Base-by-base conservation (phyloP, 2,113 vertebrate genomes). In the Condylura cristata region DNA sequence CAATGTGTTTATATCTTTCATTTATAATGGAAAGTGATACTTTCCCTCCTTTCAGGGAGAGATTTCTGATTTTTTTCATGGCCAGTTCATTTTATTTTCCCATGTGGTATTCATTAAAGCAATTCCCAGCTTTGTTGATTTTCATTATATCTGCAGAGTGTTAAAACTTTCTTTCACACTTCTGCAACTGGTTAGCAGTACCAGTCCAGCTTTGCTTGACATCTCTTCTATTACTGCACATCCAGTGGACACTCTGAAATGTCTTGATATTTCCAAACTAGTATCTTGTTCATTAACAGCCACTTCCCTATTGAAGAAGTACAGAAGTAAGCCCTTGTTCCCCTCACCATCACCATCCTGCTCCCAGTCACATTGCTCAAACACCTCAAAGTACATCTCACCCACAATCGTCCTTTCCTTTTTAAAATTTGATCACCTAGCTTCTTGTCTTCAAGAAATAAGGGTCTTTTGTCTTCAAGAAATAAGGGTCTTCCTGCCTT, bases 71-170 rank as follows among this genome's bases (percentile, higher is more conserved):
- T 91, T 89, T 95, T 71, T 87, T 76, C n/a, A 56, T 79, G 86
- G 58, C 66, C 81, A 95, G 44, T 65, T 94, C 82, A 78, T 93
- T 92, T 74, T 96, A 3, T 86, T 95, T 97, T 95, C 74, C 93
- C 96, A 97, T 94, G 85, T 96, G 96, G 92, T 92, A 93, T 95
- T 96, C 93, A 93, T 97, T 97, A 96, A 93, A 86, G n/a, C 68
- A 96, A 84, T 86, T 94, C 51, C 68, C 89, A 93, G 51, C 84
- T 94, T 96, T 60, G 91, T 89, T 97, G 94, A 96, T 96, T 96
- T 97, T 93, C 56, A 75, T 91, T 92, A 53, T 89, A 94, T 94
- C 71, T 87, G 81, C 70, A 93, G 90, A 82, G 79, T 79, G 89
- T 65, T 96, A 90, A 96, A 85, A 89, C 72, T 86, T 95, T 78